Evolutionary conservation across 2,888 invertebrate species (phyloP), one percentile per base, ranked within the genome.

Genomic region (Frankliniella intonsa): DNA sequence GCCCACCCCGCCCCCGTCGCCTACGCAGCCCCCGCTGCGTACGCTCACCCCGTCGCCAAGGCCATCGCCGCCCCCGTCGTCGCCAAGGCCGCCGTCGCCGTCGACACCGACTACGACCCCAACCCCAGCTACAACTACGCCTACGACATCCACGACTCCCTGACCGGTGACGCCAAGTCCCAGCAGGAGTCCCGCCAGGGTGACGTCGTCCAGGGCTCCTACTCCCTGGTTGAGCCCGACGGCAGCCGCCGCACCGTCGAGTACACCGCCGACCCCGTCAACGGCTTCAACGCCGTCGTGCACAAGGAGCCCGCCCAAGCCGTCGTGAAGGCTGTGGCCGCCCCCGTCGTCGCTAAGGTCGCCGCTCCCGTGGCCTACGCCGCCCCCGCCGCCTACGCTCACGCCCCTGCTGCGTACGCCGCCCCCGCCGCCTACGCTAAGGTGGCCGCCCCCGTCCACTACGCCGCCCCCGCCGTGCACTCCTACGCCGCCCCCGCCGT

Each of bases 271-370:
- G 86, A 86, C 84, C 85, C 86, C 76, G 84, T 85, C 85, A 86
- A 86, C 83, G 85, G 85, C 81, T 86, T 86, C 85, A 86, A 86
- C 84, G 86, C 86, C 81, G 85, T 86, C 83, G 86, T 86, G 80
- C 85, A 85, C 84, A 83, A 84, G 81, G 84, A 85, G 62, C 85
- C 85, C 69, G 83, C 83, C 69, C 84, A 84, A 19, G 84, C 82
- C 25, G 82, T 80, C 80, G 82, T 82, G 22, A 80, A 83, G 12
- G 85, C 85, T 22, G 85, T 85, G 65, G 85, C 85, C 62, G 82
- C 83, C 80, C 84, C 85, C 22, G 84, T 83, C 50, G 82, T 82
- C 80, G 82, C 82, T 27, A 80, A 83, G 12, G 85, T 85, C 25
- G 85, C 85, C 76, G 85, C 85, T 65, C 86, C 87, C 14, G 83